Conservation (phyloP, 2,888 invertebrate species). For the Arge pagana region DNA sequence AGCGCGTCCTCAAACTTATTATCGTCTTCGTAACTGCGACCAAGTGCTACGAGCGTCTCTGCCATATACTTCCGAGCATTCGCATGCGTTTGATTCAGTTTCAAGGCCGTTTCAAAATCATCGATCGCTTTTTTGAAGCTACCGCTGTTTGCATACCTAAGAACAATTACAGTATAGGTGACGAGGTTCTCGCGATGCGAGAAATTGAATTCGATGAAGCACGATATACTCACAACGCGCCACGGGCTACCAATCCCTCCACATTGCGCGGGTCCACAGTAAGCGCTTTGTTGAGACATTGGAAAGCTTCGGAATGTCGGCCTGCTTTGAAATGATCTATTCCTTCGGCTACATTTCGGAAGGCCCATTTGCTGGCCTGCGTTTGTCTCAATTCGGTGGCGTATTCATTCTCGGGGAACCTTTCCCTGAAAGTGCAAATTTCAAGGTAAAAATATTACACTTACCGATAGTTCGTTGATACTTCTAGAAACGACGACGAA, state of each 20-base stretch:
- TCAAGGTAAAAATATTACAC: constrained; percentile 2
- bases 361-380: constrained; percentile 93
- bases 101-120: constrained; percentile 91
- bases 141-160: constrained; percentile 85
- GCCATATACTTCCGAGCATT: constrained; percentile 95
- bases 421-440: constrained; percentile 61
- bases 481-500: constrained; percentile 1
- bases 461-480: constrained; percentile 3
- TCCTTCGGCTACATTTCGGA: constrained; percentile 90
- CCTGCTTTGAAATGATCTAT: constrained; percentile 94
- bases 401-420: constrained; percentile 80
- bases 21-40: constrained; percentile 86
- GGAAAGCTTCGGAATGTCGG: constrained; percentile 91
- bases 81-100: constrained; percentile 85
- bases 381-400: constrained; percentile 83
- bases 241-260: constrained; percentile 89
- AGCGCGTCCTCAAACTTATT: constrained; percentile 84
- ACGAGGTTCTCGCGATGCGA: not conserved
- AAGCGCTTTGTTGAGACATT: constrained; percentile 90
- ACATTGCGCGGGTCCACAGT: constrained; percentile 91
- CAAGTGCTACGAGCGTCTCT: constrained; percentile 88
- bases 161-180: constrained; percentile 15
- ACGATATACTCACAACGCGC: constrained; percentile 70
- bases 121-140: constrained; percentile 92
- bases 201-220: not conserved